Evolutionary conservation across 2,888 invertebrate genomes (phyloP), one percentile per base, ranked within the genome.

Genomic region (Uloborus plumipes): DNA sequence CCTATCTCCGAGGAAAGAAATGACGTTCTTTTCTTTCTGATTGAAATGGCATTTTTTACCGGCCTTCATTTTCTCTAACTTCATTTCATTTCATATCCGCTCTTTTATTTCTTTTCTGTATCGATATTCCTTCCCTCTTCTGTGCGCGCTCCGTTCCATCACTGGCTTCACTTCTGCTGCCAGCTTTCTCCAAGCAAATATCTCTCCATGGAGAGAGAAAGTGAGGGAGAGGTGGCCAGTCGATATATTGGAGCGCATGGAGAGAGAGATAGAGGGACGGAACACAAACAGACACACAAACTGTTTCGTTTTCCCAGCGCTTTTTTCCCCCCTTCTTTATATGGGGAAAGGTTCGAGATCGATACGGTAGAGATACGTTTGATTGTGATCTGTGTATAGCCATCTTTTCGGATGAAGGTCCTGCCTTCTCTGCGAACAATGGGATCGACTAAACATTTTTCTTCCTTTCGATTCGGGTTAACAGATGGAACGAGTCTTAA

Each of bases 71-170:
- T 39, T 39, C 51, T 49, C 49, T 39, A 59, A 55, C 77, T 70
- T 71, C 70, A 69, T 70, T 80, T 69, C 80, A 74, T 80, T 80
- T 74, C 72, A 69, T 80, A 53, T 49, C 74, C 66, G 20, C 62
- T 39, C 16, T 50, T 20, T 47, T 62, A 47, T 22, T 47, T 58
- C 67, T 53, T 39, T 16, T 50, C 22, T 53, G 51, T 59, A 26
- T 71, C 61, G 16, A 18, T 61, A 22, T 61, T 61, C 11, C 31
- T 65, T 50, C 31, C 66, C 49, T 13, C 47, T 49, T 61, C 67
- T 53, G 55, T 51, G 62, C 69, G 26, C 67, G 50, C 22, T 50
- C 64, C 59, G 69, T 76, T 69, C 62, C 69, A 20, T 66, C 58
- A 26, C 20, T 51, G 62, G 62, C 39, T 39, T 39, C 39, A 39